Base-by-base conservation (phyloP, 2,888 invertebrate genomes). In the Oligia fasciuncula region DNA sequence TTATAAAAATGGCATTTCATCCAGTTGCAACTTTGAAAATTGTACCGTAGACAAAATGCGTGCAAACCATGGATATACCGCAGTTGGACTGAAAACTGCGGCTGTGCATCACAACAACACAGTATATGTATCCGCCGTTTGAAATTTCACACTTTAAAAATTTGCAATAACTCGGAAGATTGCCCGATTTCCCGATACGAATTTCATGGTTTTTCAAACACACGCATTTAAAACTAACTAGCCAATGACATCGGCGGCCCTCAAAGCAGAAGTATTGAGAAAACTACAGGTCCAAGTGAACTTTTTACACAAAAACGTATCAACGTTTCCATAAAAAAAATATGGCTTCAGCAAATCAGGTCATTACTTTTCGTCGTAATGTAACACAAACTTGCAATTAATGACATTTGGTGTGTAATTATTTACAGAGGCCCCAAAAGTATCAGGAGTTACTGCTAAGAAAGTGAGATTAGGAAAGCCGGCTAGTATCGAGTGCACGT, bases 361-460 rank as follows among this genome's bases (percentile, higher is more conserved):
- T 19, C 5, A 23, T 65, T 65, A 65, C 4, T 40, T 40, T 40
- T 14, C 19, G 1, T 65, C 40, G 40, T 23, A 19, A 40, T 19
- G 65, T 19, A 40, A 40, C 4, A 40, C 17, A 40, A 49, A 68
- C 51, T 68, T n/a, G 19, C 13, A 40, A 40, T 8, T 40, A 23
- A 14, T 51, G 4, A 40, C 40, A 67, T 51, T 35, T 51, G 40
- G 17, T n/a, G 35, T n/a, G 11, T 66, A 19, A 11, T n/a, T 68
- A 19, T 19, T 77, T 80, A 46, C 78, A 87, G 87, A 87, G 71
- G 29, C 29, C 23, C 87, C 87, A 49, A 43, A 76, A 40, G 43
- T 87, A 65, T 54, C 76, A 0, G 83, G 85, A 43, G 67, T 69
- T 51, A 35, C n/a, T 43, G 11, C 29, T 19, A 77, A 54, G 73